Conservation (phyloP, 2,888 invertebrate species). For the Branchipolynoe longqiensis region DNA sequence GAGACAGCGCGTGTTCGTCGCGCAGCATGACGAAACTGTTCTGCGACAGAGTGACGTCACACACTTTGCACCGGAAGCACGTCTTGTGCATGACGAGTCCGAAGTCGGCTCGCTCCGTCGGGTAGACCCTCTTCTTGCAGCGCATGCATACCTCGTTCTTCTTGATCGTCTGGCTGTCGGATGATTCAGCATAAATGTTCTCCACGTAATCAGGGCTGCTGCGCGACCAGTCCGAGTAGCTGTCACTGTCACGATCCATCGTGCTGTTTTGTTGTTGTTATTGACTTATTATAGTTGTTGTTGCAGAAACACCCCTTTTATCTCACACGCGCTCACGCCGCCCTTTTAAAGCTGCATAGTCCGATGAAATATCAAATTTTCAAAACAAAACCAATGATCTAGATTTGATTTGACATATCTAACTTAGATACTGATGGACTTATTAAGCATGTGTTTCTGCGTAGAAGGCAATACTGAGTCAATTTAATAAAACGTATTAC, state of each 20-base stretch:
- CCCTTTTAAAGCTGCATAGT: no score
- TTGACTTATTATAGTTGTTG: no score
- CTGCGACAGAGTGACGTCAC: conserved; percentile 61
- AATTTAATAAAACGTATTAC: no score
- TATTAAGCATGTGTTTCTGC: no score
- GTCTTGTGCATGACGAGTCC: conserved; percentile 64
- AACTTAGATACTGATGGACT: no score
- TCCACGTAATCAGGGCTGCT: conserved; percentile 41
- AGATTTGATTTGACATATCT: no score
- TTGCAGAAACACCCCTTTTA: no score
- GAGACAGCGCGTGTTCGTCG: background rate
- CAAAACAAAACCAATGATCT: no score
- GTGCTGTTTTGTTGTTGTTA: no score
- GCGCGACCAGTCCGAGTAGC: conserved; percentile 37
- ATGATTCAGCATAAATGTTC: conserved; percentile 17
- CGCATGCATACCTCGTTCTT: conserved; percentile 59
- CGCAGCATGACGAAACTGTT: conserved; percentile 61
- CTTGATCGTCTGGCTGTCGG: background rate
- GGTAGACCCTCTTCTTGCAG: conserved; percentile 62
- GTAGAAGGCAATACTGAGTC: no score
- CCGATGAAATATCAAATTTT: no score
- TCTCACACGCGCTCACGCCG: no score
- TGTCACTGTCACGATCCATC: conserved; percentile 47
- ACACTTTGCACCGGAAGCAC: conserved; percentile 63
- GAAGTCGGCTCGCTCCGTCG: conserved; percentile 63